These are phyloP conservation scores for Acanthochromis polyacanthus DNA, from an alignment of 2,113 vertebrate species.

Conservation along the genomic window DNA sequence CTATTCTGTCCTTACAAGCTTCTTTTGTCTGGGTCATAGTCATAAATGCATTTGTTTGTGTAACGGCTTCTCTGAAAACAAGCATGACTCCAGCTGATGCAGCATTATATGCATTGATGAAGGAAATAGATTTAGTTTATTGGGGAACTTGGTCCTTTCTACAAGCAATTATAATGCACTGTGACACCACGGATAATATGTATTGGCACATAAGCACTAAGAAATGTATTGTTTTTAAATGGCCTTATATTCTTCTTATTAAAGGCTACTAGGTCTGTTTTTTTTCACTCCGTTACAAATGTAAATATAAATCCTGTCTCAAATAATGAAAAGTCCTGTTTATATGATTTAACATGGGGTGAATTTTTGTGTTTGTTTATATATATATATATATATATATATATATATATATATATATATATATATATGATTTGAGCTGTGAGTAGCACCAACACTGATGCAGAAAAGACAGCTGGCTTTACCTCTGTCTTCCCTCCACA, in stretches of 20 bases:
- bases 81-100: not conserved
- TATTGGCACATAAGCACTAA: not conserved
- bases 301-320: not conserved
- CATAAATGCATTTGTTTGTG: not conserved
- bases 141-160: not conserved
- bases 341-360: not conserved
- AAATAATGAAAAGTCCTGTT: not conserved
- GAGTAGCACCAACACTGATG: not conserved
- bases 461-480: not conserved
- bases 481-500: not conserved
- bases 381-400: too few species aligned
- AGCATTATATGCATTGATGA: not conserved
- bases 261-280: constrained; percentile 2
- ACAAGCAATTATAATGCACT: not conserved
- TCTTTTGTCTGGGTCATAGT: constrained; percentile 3
- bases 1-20: not conserved
- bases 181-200: not conserved
- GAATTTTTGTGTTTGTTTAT: too few species aligned
- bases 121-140: not conserved
- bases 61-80: constrained; percentile 9
- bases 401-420: too few species aligned
- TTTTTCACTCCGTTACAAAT: not conserved
- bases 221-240: constrained; percentile 5
- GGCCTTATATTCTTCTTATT: constrained; percentile 12
- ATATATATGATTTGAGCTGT: too few species aligned